Evolutionary conservation across 37 sponge, comb jelly and placozoan species (phyloP).

Genomic region (Spongilla lacustris): DNA sequence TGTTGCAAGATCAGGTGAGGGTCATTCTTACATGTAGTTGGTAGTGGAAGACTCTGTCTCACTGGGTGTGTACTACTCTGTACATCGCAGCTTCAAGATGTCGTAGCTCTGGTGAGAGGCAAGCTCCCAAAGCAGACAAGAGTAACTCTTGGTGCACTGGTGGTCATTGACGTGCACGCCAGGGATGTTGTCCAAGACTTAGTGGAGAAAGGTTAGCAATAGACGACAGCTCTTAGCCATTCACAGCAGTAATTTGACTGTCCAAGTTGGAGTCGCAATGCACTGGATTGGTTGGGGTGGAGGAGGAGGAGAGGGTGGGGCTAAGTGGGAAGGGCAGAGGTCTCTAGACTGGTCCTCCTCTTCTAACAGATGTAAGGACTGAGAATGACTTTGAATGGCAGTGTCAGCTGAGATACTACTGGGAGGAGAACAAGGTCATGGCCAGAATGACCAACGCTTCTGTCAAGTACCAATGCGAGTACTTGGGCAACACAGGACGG

Average conservation of each 20-base stretch:
- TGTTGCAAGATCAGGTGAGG: conserved; percentile 74
- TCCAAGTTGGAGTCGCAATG: too few relatives aligned
- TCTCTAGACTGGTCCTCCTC: background rate
- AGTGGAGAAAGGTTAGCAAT: conserved; percentile 58
- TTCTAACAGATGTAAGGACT: conserved; percentile 54
- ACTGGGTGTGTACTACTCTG: background rate
- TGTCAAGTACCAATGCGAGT: conserved; percentile 95
- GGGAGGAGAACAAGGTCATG: conserved; percentile 82
- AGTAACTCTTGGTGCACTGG: conserved; percentile 95
- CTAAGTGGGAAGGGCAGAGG: too few relatives aligned
- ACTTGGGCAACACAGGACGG: conserved; percentile 96
- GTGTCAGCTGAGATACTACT: conserved; percentile 97
- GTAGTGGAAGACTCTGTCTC: background rate
- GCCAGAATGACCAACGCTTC: conserved; percentile 92
- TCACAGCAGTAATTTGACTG: too few relatives aligned
- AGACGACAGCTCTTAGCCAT: too few relatives aligned
- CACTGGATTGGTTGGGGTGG: too few relatives aligned
- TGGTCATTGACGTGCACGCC: conserved; percentile 97
- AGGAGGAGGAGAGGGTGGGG: too few relatives aligned
- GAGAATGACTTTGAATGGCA: conserved; percentile 98
- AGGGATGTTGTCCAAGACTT: conserved; percentile 87
- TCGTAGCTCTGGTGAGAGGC: conserved; percentile 94
- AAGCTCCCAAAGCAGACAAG: conserved; percentile 96
- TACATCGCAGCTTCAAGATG: conserved; percentile 73
- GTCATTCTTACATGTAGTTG: background rate